Evolutionary conservation across 2,888 invertebrate species (phyloP), one percentile per base, ranked within the genome.

Genomic region (Clivina fossor): DNA sequence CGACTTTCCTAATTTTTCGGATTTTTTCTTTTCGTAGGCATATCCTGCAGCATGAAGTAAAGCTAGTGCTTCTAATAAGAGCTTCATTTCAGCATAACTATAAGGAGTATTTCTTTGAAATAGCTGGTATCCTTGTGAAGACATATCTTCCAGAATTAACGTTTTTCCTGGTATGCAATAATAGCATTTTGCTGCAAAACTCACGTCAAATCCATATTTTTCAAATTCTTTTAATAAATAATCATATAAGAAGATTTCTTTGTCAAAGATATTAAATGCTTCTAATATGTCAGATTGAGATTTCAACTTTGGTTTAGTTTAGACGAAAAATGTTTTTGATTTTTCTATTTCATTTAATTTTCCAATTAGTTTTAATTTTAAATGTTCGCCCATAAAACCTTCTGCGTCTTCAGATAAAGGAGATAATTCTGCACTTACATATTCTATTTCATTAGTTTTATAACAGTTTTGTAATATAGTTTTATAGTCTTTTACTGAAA

Each of bases 31-130:
- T 66, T 81, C 80, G 59, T 72, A 78, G 43, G 79, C 67, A 4
- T 80, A 71, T 4, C 76, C 71, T n/a, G 75, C 70, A 0, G 76
- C 74, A 55, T 81, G 81, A 59, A 80, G 76, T 61, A 77, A 74
- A 0, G 80, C 76, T 28, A 81, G 61, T 2, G 76, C 71, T 54
- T 70, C 68, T 40, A 81, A 66, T 24, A 78, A 77, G 62, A 73
- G 69, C 20, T 74, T 63, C 8, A 76, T 78, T 59, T 80, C 80
- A 1, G 71, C 67, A 47, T 72, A 66, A 58, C 80, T 78, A 37
- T 80, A 76, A n/a, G n/a, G n/a, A 51, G 74, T 69, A 16, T 74
- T 62, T 41, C 66, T 67, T 5, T 54, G 55, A 15, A 61, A 56
- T 4, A 61, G 55, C 53, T 37, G 60, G 51, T 62, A 70, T 0